These are phyloP conservation scores for Agapornis canus DNA, from an alignment of 2,797 vertebrate genomes.

Conservation along the genomic window DNA sequence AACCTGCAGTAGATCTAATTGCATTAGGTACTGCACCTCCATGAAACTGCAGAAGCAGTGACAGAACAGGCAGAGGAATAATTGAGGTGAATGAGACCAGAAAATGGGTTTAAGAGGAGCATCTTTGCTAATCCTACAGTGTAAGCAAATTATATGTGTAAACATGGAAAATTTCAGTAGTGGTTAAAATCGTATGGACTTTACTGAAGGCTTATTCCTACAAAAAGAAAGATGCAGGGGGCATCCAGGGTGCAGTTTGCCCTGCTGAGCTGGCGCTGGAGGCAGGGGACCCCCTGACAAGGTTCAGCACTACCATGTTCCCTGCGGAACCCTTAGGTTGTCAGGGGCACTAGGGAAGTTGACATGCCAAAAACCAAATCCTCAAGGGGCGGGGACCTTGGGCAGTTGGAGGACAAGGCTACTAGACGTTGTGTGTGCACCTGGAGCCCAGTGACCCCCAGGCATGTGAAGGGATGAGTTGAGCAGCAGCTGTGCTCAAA, in stretches of 20 bases:
- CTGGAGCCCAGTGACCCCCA: neutral
- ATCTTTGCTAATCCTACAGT: neutral
- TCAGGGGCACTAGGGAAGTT: rapidly evolving
- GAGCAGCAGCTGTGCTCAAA: neutral
- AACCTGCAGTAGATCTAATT: neutral
- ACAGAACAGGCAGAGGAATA: neutral
- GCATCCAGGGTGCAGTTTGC: neutral
- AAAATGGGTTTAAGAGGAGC: neutral
- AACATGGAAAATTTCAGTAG: neutral
- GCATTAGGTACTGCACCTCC: neutral
- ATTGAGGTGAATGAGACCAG: neutral
- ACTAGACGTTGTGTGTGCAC: rapidly evolving
- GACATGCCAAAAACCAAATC: neutral
- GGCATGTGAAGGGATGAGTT: rapidly evolving
- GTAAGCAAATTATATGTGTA: neutral
- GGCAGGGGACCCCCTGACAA: neutral
- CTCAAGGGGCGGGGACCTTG: neutral
- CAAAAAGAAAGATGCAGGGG: neutral
- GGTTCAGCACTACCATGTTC: neutral
- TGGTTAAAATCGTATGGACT: neutral
- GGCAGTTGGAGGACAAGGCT: neutral
- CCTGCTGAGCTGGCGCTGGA: neutral
- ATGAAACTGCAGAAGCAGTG: neutral
- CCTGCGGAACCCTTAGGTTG: neutral
- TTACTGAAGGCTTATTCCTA: neutral